These are phyloP conservation scores for Urophycis tenuis DNA, from an alignment of 2,797 vertebrate genomes.

Conservation along the genomic window DNA sequence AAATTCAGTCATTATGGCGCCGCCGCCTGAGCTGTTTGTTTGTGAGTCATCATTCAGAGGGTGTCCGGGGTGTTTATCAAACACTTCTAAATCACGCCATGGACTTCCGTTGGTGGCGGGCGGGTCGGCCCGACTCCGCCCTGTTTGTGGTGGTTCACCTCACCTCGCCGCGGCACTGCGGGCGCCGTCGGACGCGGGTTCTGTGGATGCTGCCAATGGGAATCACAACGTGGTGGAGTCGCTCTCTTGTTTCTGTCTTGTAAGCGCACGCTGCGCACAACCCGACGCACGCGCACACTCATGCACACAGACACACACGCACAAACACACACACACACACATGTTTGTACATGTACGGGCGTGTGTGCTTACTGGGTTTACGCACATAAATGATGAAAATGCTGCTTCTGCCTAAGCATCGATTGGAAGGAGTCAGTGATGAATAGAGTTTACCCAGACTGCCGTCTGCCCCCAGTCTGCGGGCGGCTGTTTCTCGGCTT, in stretches of 20 bases:
- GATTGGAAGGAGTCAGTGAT: constrained; percentile 17
- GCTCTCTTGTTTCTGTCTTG: not conserved
- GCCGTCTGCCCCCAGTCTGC: constrained; percentile 1
- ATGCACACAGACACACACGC: constrained; percentile 8
- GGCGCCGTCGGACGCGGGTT: not conserved
- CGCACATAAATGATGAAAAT: not conserved
- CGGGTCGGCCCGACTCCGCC: not conserved
- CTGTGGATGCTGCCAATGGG: not conserved
- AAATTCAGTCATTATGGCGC: not conserved
- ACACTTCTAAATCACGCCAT: not conserved
- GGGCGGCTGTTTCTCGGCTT: constrained; percentile 2
- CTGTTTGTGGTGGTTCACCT: not conserved
- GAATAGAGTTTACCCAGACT: constrained; percentile 6
- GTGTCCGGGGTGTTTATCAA: not conserved
- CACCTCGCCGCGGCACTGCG: too few species aligned
- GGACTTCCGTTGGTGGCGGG: not conserved
- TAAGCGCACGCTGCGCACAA: constrained; percentile 1
- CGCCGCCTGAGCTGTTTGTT: not conserved
- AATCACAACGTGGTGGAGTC: constrained; percentile 15
- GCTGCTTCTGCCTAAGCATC: not conserved
- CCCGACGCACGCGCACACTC: constrained; percentile 12
- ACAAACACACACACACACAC: constrained; percentile 9
- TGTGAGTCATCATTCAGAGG: not conserved
- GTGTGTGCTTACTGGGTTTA: not conserved
- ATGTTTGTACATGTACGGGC: not conserved